These are phyloP conservation scores for Drosophila gaucha DNA, from an alignment of 2,888 invertebrate genomes.

Conservation along the genomic window DNA sequence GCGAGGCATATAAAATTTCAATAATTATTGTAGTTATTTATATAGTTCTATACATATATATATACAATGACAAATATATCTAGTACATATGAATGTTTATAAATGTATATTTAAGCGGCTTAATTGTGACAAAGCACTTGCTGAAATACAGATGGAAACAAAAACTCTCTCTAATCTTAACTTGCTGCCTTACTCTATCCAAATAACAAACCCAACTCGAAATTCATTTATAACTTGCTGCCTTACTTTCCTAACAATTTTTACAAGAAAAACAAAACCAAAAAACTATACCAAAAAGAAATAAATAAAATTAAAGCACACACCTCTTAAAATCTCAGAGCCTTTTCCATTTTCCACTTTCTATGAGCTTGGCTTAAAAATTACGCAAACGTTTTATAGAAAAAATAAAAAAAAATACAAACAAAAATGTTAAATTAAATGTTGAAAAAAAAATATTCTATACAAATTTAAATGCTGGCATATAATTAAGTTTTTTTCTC, in stretches of 20 bases:
- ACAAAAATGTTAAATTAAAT: constrained; percentile 55
- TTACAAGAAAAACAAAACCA: constrained; percentile 26
- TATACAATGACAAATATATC: constrained; percentile 65
- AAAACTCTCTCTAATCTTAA: constrained; percentile 63
- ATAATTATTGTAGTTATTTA: constrained; percentile 63
- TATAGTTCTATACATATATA: constrained; percentile 32
- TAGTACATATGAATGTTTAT: constrained; percentile 60
- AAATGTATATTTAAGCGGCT: constrained; percentile 69
- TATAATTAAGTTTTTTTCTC: constrained; percentile 40
- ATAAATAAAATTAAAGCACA: constrained; percentile 25
- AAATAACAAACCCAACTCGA: constrained; percentile 47
- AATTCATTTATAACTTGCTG: constrained; percentile 71
- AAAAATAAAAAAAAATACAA: constrained; percentile 13
- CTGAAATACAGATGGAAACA: constrained; percentile 59
- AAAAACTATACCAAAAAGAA: constrained; percentile 11
- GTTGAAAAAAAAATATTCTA: constrained; percentile 39
- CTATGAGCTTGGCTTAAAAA: constrained; percentile 67
- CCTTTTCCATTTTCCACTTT: constrained; percentile 66
- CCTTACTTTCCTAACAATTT: constrained; percentile 71
- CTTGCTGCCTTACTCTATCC: constrained; percentile 72
- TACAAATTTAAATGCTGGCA: constrained; percentile 51
- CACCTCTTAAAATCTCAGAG: constrained; percentile 54
- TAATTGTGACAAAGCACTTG: constrained; percentile 76
- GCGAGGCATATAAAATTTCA: constrained; percentile 52
- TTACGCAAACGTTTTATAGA: constrained; percentile 55